These are phyloP conservation scores for Erannis defoliaria DNA, from an alignment of 2,888 invertebrate species.

Conservation along the genomic window DNA sequence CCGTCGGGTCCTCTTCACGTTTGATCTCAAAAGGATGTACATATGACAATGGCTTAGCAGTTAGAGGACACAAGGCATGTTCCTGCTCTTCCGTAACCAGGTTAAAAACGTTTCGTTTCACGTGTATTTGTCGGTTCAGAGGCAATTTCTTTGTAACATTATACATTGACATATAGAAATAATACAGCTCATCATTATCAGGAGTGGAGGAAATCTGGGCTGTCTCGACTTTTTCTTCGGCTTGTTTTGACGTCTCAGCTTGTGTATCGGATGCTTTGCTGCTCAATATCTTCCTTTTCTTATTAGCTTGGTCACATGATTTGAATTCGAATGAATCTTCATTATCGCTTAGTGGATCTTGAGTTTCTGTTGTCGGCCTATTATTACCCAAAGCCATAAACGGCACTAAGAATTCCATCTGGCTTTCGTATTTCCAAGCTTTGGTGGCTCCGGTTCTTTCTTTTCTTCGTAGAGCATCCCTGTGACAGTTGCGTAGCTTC, in stretches of 20 bases:
- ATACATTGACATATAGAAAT: conserved; percentile 15
- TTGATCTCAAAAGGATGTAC: too few species aligned
- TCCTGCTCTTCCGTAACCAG: neutral
- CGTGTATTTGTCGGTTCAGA: conserved; percentile 2
- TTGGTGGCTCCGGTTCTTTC: neutral
- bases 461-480: conserved; percentile 1
- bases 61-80: too few species aligned
- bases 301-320: neutral
- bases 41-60: neutral
- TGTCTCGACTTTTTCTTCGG: neutral
- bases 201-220: neutral
- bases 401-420: neutral
- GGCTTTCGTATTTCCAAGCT: neutral
- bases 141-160: conserved; percentile 4
- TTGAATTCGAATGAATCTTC: neutral
- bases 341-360: neutral
- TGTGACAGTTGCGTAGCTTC: conserved; percentile 16
- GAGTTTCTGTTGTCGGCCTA: neutral
- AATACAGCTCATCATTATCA: conserved; percentile 3
- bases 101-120: neutral
- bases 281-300: neutral
- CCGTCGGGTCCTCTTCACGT: too few species aligned
- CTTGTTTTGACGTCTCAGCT: neutral
- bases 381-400: neutral
- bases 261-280: neutral